Conservation (phyloP, 2,113 vertebrate species). For the Gavia stellata region DNA sequence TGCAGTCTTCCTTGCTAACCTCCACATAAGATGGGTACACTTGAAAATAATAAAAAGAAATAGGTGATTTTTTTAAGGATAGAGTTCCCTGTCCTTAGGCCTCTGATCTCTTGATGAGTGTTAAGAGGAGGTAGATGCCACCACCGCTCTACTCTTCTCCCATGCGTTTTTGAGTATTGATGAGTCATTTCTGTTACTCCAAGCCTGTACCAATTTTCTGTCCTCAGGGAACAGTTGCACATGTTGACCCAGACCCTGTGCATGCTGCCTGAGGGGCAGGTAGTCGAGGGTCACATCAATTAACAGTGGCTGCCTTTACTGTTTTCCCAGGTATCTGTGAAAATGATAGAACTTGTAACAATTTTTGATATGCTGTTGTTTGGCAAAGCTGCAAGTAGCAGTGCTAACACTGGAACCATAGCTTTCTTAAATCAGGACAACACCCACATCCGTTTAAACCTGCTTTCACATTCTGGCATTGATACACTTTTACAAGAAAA, state of each 20-base stretch:
- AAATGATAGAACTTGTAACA: accelerated
- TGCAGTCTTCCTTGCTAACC: background rate
- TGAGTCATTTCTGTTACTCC: background rate
- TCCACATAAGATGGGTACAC: accelerated
- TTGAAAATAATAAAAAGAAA: background rate
- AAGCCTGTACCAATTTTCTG: accelerated
- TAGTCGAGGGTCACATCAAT: background rate
- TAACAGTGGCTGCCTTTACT: background rate
- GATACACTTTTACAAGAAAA: background rate
- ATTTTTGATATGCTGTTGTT: background rate
- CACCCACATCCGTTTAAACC: background rate
- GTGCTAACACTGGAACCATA: background rate
- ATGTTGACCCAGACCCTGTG: background rate
- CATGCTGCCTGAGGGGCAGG: background rate
- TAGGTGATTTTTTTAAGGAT: background rate
- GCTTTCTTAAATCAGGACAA: background rate
- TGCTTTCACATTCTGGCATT: background rate
- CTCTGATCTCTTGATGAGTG: background rate
- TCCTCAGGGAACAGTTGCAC: background rate
- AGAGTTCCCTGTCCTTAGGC: background rate
- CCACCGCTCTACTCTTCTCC: background rate
- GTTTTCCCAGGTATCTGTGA: background rate
- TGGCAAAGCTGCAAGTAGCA: background rate
- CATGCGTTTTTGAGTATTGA: background rate
- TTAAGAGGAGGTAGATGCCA: background rate